A percentile compares a stretch with the other conserved stretches of the same genome.
phyloP scores from a whole-genome alignment of 2,797 vertebrate genomes.

The Oryzias sinensis region DNA sequence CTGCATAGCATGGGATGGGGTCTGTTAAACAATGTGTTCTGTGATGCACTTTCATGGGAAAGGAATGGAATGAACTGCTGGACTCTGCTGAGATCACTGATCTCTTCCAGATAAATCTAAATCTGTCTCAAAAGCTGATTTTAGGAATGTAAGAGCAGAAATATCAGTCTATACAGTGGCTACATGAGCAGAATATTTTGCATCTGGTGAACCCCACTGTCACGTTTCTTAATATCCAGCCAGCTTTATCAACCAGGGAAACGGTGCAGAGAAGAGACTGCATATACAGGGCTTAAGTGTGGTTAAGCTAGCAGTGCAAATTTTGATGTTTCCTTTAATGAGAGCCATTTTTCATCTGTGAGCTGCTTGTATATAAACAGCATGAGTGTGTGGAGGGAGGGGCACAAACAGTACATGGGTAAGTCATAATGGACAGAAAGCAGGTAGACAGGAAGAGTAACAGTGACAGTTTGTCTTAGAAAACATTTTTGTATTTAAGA shows the following conservation, averaged over 20 bases:
- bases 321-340: conserved; percentile 42
- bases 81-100: conserved; percentile 15
- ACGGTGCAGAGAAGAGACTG: conserved; percentile 8
- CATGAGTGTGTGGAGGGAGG: background rate
- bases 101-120: conserved; percentile 24
- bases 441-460: conserved; percentile 51
- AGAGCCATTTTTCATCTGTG: conserved; percentile 45
- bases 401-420: conserved; percentile 5
- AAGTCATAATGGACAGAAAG: conserved; percentile 41
- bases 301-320: conserved; percentile 33
- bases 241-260: conserved; percentile 6
- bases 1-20: too few species aligned
- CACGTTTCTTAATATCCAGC: conserved; percentile 16
- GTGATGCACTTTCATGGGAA: conserved; percentile 4
- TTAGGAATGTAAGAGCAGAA: conserved; percentile 12
- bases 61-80: background rate
- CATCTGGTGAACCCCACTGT: background rate
- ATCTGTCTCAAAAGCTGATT: conserved; percentile 20
- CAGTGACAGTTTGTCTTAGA: conserved; percentile 39
- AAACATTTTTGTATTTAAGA: conserved; percentile 39
- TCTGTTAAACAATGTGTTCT: conserved; percentile 1
- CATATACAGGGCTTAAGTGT: conserved; percentile 19
- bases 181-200: conserved; percentile 2
- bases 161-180: conserved; percentile 1
- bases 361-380: conserved; percentile 26